Evolutionary conservation across 2,113 vertebrate species (phyloP), one percentile per base, ranked within the genome.

Genomic region (Pluvianellus socialis): DNA sequence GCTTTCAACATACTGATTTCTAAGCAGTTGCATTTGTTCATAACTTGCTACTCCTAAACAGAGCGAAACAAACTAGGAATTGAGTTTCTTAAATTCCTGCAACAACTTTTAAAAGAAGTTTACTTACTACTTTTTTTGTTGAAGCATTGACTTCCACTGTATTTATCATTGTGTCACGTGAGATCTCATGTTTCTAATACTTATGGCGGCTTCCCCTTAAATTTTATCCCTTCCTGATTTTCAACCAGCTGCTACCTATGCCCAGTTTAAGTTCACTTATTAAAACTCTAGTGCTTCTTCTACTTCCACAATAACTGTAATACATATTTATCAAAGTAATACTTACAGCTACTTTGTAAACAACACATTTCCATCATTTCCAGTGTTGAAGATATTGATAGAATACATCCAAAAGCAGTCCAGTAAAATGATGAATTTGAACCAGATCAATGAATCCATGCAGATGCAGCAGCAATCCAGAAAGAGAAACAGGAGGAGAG

Each of bases 281-380:
- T 63, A 33, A 90, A 81, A 56, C 19, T 8, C 42, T 38, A 62
- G 56, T 9, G 12, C 20, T 88, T 10, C 32, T 35, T 68, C 18
- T 33, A 13, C 30, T 59, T 24, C 52, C 40, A 77, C 40, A 62
- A 45, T 7, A 65, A 24, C 35, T 44, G 16, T 14, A 58, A 59
- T 23, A 63, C 7, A n/a, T 14, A 35, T 50, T 59, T 38, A 76
- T 7, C 17, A n/a, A 88, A 32, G 22, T 6, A 74, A 95, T 99
- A 99, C 99, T 99, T 98, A 99, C 99, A 98, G 99, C 99, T 99
- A 98, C 98, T 99, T 98, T 98, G 96, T 94, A 95, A 98, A 97
- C 90, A 92, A 97, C 92, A 86, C n/a, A 11, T 96, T 97, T 96
- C 79, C 98, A 96, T 93, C 98, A 98, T 98, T 95, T 97, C 82